phyloP scores from a whole-genome alignment of 1,140 invertebrate genomes.

The Drosophila varians region DNA sequence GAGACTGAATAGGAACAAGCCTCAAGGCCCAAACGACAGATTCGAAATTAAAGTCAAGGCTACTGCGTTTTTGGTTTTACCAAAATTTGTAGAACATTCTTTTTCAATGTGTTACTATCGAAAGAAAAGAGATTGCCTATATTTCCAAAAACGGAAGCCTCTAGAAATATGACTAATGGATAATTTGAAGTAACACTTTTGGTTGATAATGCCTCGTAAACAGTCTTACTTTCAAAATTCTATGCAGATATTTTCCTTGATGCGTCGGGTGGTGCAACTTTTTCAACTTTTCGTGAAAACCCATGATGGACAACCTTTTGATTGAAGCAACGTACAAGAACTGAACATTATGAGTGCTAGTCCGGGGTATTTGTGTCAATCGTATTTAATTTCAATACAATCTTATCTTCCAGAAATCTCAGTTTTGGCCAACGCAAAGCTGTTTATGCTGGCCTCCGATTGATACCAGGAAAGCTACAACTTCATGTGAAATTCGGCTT shows the following conservation, averaged over 20 bases:
- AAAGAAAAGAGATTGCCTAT: too few species aligned
- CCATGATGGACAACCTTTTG: constrained; percentile 24
- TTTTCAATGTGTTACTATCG: too few species aligned
- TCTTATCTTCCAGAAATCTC: constrained; percentile 31
- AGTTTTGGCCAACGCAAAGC: background rate
- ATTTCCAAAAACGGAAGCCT: background rate
- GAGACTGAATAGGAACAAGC: background rate
- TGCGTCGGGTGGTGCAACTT: constrained; percentile 7
- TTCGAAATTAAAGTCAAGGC: background rate
- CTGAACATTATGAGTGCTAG: constrained; percentile 13
- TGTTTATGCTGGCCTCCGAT: constrained; percentile 5
- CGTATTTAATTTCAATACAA: constrained; percentile 23
- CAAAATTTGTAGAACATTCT: background rate
- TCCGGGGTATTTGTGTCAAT: constrained; percentile 2
- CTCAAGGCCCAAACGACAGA: background rate
- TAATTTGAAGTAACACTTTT: too few species aligned
- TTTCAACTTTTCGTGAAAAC: constrained; percentile 32
- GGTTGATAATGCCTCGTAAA: too few species aligned
- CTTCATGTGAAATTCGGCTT: constrained; percentile 26
- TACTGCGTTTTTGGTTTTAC: background rate
- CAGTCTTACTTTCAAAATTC: background rate
- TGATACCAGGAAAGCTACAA: constrained; percentile 13
- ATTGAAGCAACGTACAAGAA: background rate
- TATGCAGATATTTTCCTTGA: background rate
- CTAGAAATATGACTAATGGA: background rate